Base-by-base conservation (phyloP, 2,888 invertebrate species). In the Bruchidius siliquastri region DNA sequence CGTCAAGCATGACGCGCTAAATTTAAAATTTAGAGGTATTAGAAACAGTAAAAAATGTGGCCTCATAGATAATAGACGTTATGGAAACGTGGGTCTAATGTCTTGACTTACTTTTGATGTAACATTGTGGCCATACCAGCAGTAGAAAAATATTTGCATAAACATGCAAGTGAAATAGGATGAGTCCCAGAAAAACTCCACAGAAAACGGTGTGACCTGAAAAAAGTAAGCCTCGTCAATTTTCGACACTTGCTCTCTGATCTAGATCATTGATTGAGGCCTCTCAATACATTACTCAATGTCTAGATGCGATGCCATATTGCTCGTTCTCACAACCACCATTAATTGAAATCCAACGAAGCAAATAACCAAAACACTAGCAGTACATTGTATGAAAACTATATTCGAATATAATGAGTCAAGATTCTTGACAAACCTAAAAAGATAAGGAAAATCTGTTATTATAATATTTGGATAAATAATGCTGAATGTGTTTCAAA, bases 341-440 rank as follows among this genome's bases (percentile, higher is more conserved):
- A 76, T 68, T 70, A 77, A 67, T 30, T 72, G 69, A 70, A 76
- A 77, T 10, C 74, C 73, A 4, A 74, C 73, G 68, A 77, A 74
- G 68, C 77, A 77, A 67, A 77, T 74, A 6, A 77, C 75, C 20
- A 76, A 69, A 69, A 77, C 72, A 49, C 77, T 77, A 22, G 74
- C 73, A 32, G 73, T 70, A 70, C 76, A 76, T 32, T 77, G 76
- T 32, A 76, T 21, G 22, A 77, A 75, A 49, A 76, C 73, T 22
- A 74, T 72, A 69, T 73, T 72, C 66, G 76, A 76, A 26, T 74
- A 76, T 1, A 70, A 71, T 3, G 66, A 20, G 20, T 76, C 74
- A 21, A 76, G 71, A 26, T 67, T 32, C 2, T 70, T 71, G n/a
- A 72, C 73, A 8, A 73, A 72, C 20, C 73, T 76, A 10, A 71